Percentiles rank a stretch among this genome's conserved stretches.
phyloP scores from a whole-genome alignment of 2,888 invertebrate genomes.

The Napeogenes inachia region DNA sequence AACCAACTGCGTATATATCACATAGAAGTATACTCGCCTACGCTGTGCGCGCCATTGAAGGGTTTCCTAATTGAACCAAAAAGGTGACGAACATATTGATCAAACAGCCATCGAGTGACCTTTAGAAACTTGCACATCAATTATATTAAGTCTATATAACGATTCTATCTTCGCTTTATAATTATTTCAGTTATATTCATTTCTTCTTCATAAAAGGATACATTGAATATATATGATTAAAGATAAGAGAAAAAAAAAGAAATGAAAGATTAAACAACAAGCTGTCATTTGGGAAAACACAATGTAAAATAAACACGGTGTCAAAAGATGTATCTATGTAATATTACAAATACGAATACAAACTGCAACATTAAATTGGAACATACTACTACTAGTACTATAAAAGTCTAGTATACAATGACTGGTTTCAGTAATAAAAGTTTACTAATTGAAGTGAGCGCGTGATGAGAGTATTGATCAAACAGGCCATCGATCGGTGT shows the following conservation, averaged over 20 bases:
- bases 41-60: not conserved
- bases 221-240: no score
- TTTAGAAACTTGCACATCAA: constrained; percentile 1
- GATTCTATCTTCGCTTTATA: no score
- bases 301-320: no score
- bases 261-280: no score
- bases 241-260: no score
- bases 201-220: no score
- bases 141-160: not conserved
- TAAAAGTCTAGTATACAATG: not conserved
- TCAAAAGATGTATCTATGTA: no score
- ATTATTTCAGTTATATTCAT: no score
- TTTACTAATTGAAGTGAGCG: constrained; percentile 30
- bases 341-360: no score
- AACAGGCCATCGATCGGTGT: constrained; percentile 32
- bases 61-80: constrained; percentile 5
- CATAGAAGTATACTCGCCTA: not conserved
- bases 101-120: not conserved
- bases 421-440: constrained; percentile 15
- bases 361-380: no score
- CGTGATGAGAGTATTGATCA: constrained; percentile 31
- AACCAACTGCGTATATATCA: not conserved
- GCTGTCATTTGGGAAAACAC: no score
- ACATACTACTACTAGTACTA: no score
- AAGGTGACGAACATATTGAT: constrained; percentile 4